Evolutionary conservation across 1,140 invertebrate genomes (phyloP).

Genomic region (fruit fly (Drosophila melanogaster)): Release_6_plus_ISO1_MT NC_004354.4:4443501-4444000

Average conservation of each 20-base stretch:
- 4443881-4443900: not conserved
- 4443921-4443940: constrained; percentile 65
- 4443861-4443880: not conserved
- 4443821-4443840: constrained; percentile 81
- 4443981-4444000: not conserved
- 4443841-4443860: constrained; percentile 71
- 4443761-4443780: constrained; percentile 1
- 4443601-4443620: constrained; percentile 49
- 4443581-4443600: not conserved
- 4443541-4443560: constrained; percentile 10
- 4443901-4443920: constrained; percentile 34
- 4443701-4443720: constrained; percentile 29
- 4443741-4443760: constrained; percentile 20
- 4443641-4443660: constrained; percentile 80
- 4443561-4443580: not conserved
- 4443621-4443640: constrained; percentile 60
- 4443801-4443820: constrained; percentile 68
- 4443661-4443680: constrained; percentile 82
- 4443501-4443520: constrained; percentile 6
- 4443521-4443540: constrained; percentile 24
- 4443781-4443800: not conserved
- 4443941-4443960: constrained; percentile 26
- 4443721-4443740: constrained; percentile 14
- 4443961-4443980: constrained; percentile 24
- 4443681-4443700: constrained; percentile 80